These are phyloP conservation scores for Merodon equestris DNA, from an alignment of 2,888 invertebrate species.

Conservation along the genomic window DNA sequence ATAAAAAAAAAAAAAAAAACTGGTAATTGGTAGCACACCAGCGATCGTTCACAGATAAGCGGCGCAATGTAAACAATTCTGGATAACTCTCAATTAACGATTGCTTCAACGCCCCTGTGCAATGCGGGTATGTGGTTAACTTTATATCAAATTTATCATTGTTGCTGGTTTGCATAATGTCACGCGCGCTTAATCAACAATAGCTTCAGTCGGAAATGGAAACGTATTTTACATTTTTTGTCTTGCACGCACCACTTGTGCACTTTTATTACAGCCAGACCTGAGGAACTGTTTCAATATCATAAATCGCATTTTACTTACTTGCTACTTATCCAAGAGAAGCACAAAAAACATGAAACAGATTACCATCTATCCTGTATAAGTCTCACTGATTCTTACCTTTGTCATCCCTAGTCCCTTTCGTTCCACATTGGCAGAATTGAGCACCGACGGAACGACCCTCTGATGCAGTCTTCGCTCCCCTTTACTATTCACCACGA, in stretches of 20 bases:
- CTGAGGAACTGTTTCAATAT: not conserved
- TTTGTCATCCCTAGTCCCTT: constrained; percentile 93
- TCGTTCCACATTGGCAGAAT: constrained; percentile 92
- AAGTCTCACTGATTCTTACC: constrained; percentile 80
- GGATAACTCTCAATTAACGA: too few relatives aligned
- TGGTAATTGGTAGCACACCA: too few relatives aligned
- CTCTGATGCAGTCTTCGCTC: constrained; percentile 92
- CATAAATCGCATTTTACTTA: constrained; percentile 36
- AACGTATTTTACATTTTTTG: not conserved
- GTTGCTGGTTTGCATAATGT: too few relatives aligned
- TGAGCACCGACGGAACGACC: constrained; percentile 91
- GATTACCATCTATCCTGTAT: not conserved
- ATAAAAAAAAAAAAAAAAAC: too few relatives aligned
- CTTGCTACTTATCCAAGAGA: constrained; percentile 47
- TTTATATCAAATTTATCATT: too few relatives aligned
- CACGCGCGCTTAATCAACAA: too few relatives aligned
- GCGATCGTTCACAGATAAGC: too few relatives aligned
- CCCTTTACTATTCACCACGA: constrained; percentile 88
- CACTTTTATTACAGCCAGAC: not conserved
- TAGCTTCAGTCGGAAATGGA: too few relatives aligned
- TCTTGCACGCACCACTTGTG: not conserved
- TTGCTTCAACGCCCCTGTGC: too few relatives aligned
- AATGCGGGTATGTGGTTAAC: too few relatives aligned
- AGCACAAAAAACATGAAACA: constrained; percentile 21
- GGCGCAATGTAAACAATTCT: too few relatives aligned